Evolutionary conservation across 1,140 invertebrate genomes (phyloP).

Genomic region (Brachionus paranguensis): DNA sequence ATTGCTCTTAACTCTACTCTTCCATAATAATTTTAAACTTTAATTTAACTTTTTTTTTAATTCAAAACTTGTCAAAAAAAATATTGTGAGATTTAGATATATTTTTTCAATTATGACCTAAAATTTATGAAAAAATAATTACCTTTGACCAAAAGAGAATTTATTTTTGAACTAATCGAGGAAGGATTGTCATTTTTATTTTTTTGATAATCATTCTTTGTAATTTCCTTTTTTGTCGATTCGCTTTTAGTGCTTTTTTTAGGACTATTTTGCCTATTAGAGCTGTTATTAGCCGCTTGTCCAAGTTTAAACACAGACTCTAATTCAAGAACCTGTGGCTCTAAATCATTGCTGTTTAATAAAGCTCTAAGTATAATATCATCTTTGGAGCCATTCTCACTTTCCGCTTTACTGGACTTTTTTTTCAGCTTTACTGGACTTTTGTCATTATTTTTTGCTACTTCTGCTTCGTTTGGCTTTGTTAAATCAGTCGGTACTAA

Average conservation of each 20-base stretch:
- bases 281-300: background rate
- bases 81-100: too few relatives aligned
- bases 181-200: background rate
- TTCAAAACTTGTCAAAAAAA: too few relatives aligned
- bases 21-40: too few relatives aligned
- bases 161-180: background rate
- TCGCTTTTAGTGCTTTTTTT: background rate
- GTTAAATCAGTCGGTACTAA: background rate
- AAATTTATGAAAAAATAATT: background rate
- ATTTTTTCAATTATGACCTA: too few relatives aligned
- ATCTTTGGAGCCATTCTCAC: background rate
- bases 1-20: too few relatives aligned
- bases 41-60: too few relatives aligned
- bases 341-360: constrained; percentile 18
- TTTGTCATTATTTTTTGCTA: background rate
- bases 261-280: background rate
- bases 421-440: background rate
- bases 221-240: background rate
- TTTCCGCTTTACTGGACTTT: background rate
- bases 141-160: background rate
- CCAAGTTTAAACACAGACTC: constrained; percentile 22
- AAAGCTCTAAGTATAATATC: constrained; percentile 20
- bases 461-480: background rate
- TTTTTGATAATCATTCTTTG: background rate
- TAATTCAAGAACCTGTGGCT: background rate